phyloP scores from a whole-genome alignment of 2,888 invertebrate species.

The Aleiodes alternator region DNA sequence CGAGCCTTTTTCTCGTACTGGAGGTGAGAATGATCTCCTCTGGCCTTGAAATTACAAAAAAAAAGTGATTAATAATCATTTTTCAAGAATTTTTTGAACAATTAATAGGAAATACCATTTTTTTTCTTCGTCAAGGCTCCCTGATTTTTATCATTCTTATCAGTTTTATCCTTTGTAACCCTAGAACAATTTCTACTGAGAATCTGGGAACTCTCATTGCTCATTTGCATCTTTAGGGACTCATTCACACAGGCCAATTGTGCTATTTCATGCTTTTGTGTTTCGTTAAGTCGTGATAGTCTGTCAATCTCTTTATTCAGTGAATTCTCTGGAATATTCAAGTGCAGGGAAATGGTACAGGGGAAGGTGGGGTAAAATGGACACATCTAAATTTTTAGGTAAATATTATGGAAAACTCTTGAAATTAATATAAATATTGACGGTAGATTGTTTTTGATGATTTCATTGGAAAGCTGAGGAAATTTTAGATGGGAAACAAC shows the following conservation, averaged over 20 bases:
- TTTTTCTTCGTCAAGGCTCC: conserved; percentile 56
- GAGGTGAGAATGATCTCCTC: conserved; percentile 50
- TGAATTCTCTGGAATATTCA: conserved; percentile 75
- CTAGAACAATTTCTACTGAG: conserved; percentile 53
- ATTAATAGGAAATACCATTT: conserved; percentile 53
- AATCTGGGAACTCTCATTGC: conserved; percentile 44
- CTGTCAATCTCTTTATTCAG: conserved; percentile 77
- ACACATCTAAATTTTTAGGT: too few species aligned
- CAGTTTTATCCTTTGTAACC: conserved; percentile 55
- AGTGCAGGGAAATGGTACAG: neutral
- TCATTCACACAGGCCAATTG: conserved; percentile 73
- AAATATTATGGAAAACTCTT: too few species aligned
- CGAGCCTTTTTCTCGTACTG: conserved; percentile 44
- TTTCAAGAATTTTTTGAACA: neutral
- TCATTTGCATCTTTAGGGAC: conserved; percentile 59
- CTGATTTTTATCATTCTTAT: conserved; percentile 62
- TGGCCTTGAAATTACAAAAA: conserved; percentile 46
- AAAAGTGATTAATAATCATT: neutral
- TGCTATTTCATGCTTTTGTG: conserved; percentile 75
- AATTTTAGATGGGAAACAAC: too few species aligned
- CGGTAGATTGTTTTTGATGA: too few species aligned
- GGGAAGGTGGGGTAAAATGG: too few species aligned
- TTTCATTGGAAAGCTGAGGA: too few species aligned
- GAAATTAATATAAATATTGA: too few species aligned
- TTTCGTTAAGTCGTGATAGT: conserved; percentile 73